These are phyloP conservation scores for Vulpes lagopus DNA, from an alignment of 2,113 vertebrate genomes.

Conservation along the genomic window DNA sequence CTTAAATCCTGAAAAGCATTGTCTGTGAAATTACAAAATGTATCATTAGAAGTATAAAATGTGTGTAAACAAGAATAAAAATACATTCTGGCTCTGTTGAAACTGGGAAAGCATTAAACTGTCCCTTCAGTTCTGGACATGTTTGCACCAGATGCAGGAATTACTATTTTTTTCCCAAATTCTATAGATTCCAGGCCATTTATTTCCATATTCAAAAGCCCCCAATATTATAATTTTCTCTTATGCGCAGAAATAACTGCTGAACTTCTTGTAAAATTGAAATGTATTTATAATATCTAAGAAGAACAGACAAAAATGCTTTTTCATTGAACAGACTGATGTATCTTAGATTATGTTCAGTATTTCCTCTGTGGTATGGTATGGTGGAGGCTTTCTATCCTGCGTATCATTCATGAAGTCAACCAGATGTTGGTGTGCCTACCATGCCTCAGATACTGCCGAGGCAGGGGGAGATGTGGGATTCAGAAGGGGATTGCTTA, in stretches of 20 bases:
- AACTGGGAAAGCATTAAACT: neutral
- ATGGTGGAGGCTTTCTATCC: neutral
- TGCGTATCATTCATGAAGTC: neutral
- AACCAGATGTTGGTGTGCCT: neutral
- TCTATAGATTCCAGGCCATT: neutral
- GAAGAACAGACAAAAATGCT: neutral
- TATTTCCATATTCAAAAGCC: neutral
- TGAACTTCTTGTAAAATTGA: neutral
- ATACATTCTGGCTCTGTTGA: neutral
- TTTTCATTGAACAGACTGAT: neutral
- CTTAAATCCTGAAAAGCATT: neutral
- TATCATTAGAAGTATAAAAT: neutral
- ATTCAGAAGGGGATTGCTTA: neutral
- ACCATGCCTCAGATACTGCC: rapidly evolving
- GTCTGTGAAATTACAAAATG: neutral
- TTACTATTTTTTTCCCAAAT: neutral
- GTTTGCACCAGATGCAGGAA: neutral
- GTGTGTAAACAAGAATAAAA: neutral
- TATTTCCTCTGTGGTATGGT: neutral
- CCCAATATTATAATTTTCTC: neutral
- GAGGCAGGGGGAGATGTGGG: neutral
- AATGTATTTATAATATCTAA: neutral
- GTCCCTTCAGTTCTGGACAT: neutral
- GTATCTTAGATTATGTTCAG: rapidly evolving
- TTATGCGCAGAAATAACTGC: neutral